Evolutionary conservation across 2,113 vertebrate species (phyloP).

Genomic region (Xiphophorus hellerii): DNA sequence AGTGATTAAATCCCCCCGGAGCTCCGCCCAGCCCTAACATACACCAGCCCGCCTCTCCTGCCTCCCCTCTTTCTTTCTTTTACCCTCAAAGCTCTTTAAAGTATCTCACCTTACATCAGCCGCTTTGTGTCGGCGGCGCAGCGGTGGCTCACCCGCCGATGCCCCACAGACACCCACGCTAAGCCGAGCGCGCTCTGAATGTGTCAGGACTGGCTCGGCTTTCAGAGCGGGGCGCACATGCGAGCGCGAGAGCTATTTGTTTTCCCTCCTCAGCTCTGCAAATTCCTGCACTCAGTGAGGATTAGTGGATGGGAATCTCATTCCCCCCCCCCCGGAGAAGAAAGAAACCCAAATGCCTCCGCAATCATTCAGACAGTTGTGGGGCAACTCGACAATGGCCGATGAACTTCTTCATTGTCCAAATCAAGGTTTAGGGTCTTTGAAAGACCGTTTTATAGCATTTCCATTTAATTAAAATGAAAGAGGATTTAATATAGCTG

Average conservation of each 20-base stretch:
- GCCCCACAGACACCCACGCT: slow-evolving; percentile 66
- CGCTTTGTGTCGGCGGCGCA: slow-evolving; percentile 64
- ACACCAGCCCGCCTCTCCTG: slow-evolving; percentile 43
- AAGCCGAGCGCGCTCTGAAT: slow-evolving; percentile 75
- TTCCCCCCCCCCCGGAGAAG: slow-evolving; percentile 54
- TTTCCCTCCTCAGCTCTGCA: slow-evolving; percentile 53
- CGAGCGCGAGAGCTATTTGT: slow-evolving; percentile 75
- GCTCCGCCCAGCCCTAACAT: slow-evolving; percentile 44
- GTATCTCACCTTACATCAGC: slow-evolving; percentile 81
- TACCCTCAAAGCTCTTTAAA: slow-evolving; percentile 72
- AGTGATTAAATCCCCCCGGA: slow-evolving; percentile 71
- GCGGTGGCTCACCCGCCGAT: slow-evolving; percentile 43
- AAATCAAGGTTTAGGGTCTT: slow-evolving; percentile 22
- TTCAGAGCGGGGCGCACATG: slow-evolving; percentile 70
- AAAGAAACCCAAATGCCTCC: slow-evolving; percentile 49
- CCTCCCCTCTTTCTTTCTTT: slow-evolving; percentile 49
- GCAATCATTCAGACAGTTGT: slow-evolving; percentile 47
- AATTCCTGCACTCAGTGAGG: slow-evolving; percentile 74
- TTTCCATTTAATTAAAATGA: slow-evolving; percentile 6
- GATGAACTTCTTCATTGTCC: slow-evolving; percentile 50
- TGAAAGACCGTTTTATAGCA: slow-evolving; percentile 24
- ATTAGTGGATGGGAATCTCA: slow-evolving; percentile 73
- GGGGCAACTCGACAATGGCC: slow-evolving; percentile 37
- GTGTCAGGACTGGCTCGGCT: slow-evolving; percentile 77
- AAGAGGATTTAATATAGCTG: neutral